Percentiles rank a stretch among this genome's conserved stretches.
Conservation (phyloP, 2,113 vertebrate species). For the Peromyscus leucopus region DNA sequence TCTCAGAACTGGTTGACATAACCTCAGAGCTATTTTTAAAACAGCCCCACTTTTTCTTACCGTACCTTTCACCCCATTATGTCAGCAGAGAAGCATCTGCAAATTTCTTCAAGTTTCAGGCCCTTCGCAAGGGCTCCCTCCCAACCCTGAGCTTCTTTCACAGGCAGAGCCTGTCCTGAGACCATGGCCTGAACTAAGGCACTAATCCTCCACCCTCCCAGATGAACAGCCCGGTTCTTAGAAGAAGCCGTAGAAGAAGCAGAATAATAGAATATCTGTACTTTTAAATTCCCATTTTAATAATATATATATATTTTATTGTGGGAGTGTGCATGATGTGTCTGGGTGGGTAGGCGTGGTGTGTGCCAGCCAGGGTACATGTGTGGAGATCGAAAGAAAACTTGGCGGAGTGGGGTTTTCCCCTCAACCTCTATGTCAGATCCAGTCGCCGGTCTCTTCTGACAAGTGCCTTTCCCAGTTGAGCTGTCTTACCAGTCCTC, state of each 20-base stretch:
- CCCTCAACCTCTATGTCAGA: neutral
- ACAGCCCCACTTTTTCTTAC: neutral
- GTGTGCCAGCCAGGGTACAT: too few species aligned
- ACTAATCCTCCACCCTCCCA: too few species aligned
- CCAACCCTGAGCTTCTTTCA: neutral
- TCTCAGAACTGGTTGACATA: conserved; percentile 21
- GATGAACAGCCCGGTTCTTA: neutral
- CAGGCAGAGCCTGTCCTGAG: neutral
- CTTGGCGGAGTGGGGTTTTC: too few species aligned
- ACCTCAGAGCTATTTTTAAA: conserved; percentile 32
- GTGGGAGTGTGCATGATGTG: neutral
- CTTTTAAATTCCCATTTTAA: neutral
- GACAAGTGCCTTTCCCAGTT: neutral
- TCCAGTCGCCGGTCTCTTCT: neutral
- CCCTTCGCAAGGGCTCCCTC: neutral
- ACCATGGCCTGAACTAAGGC: neutral
- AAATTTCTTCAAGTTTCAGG: neutral
- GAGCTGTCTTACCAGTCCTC: neutral
- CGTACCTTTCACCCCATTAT: neutral
- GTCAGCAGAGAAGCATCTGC: neutral
- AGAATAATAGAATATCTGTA: neutral
- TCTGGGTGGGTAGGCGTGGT: neutral
- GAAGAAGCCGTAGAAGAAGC: conserved; percentile 15
- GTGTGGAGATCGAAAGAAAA: neutral
- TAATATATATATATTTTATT: neutral